phyloP scores from a whole-genome alignment of 2,888 invertebrate genomes.

The Laothoe populi region DNA sequence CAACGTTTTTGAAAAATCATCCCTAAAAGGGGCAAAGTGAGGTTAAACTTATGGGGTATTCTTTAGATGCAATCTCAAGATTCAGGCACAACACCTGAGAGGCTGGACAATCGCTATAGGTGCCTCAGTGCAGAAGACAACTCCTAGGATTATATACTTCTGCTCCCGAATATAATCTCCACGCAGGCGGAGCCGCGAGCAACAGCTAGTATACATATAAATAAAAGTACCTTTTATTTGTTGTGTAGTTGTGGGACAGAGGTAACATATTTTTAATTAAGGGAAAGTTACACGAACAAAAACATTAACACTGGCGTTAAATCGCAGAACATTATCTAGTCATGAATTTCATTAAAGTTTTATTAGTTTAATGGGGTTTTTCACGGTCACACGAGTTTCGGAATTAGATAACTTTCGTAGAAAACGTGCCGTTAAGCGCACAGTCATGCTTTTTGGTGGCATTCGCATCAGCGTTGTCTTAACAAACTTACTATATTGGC shows the following conservation, averaged over 20 bases:
- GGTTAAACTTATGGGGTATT: no score
- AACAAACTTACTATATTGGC: no score
- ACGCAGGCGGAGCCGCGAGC: no score
- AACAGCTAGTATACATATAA: conserved; percentile 10
- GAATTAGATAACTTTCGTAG: conserved; percentile 27
- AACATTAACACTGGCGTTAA: conserved; percentile 23
- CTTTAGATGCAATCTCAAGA: no score
- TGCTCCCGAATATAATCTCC: no score
- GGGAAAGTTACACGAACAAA: conserved; percentile 16
- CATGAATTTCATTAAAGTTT: conserved; percentile 31
- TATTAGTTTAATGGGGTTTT: conserved; percentile 29
- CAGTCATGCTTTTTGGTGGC: conserved; percentile 18
- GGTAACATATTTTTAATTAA: conserved; percentile 4
- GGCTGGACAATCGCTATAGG: no score
- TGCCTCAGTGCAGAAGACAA: no score
- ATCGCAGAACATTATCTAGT: conserved; percentile 24
- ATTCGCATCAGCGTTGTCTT: not conserved
- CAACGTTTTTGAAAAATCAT: no score
- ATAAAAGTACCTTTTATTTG: conserved; percentile 8
- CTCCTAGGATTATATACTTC: no score
- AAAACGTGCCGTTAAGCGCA: conserved; percentile 11
- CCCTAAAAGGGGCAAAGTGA: no score
- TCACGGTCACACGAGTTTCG: conserved; percentile 23
- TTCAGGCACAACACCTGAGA: no score
- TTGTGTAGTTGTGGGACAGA: not conserved